phyloP scores from a whole-genome alignment of 2,113 vertebrate species.

The Theropithecus gelada region DNA sequence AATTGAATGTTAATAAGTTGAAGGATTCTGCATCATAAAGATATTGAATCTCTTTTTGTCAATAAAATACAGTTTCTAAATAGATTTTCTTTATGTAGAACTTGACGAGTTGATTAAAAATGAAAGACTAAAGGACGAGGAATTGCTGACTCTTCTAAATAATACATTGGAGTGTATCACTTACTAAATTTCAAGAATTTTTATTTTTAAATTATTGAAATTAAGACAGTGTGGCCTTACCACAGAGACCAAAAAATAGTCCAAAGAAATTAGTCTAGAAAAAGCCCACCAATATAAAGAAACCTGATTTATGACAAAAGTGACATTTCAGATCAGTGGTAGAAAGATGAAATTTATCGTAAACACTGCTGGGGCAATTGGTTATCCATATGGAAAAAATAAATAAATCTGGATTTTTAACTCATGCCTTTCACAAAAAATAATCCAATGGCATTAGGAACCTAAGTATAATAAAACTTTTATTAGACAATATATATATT shows the following conservation, averaged over 20 bases:
- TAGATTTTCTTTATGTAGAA: neutral
- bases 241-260: neutral
- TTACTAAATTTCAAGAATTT: neutral
- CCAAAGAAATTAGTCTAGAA: neutral
- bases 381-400: neutral
- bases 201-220: slow-evolving; percentile 27
- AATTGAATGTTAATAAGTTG: neutral
- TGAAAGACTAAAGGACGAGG: neutral
- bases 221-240: neutral
- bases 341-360: neutral
- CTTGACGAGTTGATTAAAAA: neutral
- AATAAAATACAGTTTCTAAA: slow-evolving; percentile 33
- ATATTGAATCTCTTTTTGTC: slow-evolving; percentile 26
- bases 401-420: slow-evolving; percentile 26
- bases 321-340: neutral
- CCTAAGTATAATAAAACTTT: neutral
- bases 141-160: neutral
- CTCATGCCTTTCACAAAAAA: neutral
- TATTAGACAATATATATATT: neutral
- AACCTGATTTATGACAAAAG: neutral
- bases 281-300: neutral
- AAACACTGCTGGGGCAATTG: neutral
- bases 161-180: neutral
- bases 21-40: neutral
- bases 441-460: neutral